phyloP scores from a whole-genome alignment of 1,140 invertebrate genomes.

The Acromyrmex echinatior region DNA sequence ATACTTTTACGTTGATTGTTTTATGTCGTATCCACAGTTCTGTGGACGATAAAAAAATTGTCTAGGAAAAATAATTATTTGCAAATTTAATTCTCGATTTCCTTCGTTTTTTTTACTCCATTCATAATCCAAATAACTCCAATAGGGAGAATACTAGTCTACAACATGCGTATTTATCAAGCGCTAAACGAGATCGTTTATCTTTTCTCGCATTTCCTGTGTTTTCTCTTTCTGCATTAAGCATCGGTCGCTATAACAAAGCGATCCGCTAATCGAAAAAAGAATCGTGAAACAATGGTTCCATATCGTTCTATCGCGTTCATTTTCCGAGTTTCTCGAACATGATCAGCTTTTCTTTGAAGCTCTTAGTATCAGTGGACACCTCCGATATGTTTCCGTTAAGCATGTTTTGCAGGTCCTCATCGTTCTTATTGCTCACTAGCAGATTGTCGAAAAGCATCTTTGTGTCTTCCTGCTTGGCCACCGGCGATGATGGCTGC shows the following conservation, averaged over 20 bases:
- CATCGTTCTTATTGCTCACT: conserved; percentile 82
- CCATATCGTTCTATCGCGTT: conserved; percentile 50
- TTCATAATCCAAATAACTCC: not conserved
- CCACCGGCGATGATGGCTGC: conserved; percentile 80
- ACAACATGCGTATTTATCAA: conserved; percentile 33
- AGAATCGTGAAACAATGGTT: conserved; percentile 39
- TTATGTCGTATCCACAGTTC: conserved; percentile 9
- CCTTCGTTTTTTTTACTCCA: not conserved
- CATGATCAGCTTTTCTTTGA: conserved; percentile 86
- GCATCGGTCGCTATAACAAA: not conserved
- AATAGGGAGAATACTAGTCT: conserved; percentile 15
- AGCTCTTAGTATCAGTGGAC: conserved; percentile 85
- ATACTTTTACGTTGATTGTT: not conserved
- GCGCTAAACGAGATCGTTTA: conserved; percentile 47
- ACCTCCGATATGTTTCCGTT: conserved; percentile 86
- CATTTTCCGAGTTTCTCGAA: conserved; percentile 86
- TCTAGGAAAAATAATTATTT: conserved; percentile 36
- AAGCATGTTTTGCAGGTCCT: conserved; percentile 85
- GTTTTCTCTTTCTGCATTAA: not conserved
- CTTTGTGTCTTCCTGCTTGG: conserved; percentile 83
- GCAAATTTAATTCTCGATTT: conserved; percentile 8
- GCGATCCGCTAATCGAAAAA: conserved; percentile 18
- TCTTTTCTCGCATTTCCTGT: conserved; percentile 9
- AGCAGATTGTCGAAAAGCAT: conserved; percentile 83
- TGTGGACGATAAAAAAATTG: not conserved